Evolutionary conservation across 2,113 vertebrate species (phyloP).

Genomic region (Panthera tigris): DNA sequence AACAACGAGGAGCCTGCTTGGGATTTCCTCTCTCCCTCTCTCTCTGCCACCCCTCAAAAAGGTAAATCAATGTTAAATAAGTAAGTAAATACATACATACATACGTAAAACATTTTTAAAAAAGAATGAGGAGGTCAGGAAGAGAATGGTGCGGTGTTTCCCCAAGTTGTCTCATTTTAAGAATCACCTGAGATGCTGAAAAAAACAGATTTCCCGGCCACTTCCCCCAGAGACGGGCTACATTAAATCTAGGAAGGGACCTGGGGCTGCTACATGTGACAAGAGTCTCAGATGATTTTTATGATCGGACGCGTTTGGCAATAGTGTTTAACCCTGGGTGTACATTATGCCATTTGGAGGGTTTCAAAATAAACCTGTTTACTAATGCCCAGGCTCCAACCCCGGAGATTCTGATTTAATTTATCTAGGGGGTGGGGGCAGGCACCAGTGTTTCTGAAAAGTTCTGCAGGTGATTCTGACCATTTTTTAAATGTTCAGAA

Average conservation of each 20-base stretch:
- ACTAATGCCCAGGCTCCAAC: background rate
- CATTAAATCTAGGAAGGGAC: background rate
- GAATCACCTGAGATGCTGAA: background rate
- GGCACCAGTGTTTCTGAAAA: background rate
- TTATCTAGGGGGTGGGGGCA: background rate
- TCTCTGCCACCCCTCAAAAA: too few relatives aligned
- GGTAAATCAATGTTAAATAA: too few relatives aligned
- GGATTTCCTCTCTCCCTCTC: too few relatives aligned
- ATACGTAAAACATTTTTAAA: too few relatives aligned
- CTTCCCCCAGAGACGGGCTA: background rate
- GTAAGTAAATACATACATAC: too few relatives aligned
- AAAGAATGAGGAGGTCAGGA: background rate
- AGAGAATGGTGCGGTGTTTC: slow-evolving; percentile 21
- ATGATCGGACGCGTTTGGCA: background rate
- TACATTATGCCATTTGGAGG: background rate
- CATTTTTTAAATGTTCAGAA: background rate
- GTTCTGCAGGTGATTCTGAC: background rate
- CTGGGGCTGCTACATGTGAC: background rate
- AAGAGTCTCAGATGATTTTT: background rate
- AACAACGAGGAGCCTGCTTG: too few relatives aligned
- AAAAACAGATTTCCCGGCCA: background rate
- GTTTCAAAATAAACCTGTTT: background rate
- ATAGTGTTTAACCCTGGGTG: background rate
- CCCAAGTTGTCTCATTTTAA: slow-evolving; percentile 19
- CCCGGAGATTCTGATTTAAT: background rate